A percentile compares a stretch with the other conserved stretches of the same genome.
Conservation (phyloP, 2,888 invertebrate species). For the Agelastica alni region DNA sequence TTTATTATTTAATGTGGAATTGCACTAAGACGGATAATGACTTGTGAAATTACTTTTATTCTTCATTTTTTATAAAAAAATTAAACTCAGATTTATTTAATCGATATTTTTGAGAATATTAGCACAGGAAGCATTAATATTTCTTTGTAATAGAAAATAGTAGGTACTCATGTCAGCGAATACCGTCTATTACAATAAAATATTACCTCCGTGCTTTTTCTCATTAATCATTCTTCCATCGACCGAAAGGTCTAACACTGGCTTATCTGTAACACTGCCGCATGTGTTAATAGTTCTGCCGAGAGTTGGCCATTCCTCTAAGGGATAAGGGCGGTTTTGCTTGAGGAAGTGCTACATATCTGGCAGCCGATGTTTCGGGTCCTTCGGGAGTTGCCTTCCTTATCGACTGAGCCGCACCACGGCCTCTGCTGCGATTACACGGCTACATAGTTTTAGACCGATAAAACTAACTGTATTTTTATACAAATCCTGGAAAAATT, state of each 20-base stretch:
- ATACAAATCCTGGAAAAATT: too few relatives aligned
- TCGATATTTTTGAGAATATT: neutral
- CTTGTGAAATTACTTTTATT: too few relatives aligned
- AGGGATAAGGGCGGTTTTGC: conserved; percentile 49
- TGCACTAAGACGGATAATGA: too few relatives aligned
- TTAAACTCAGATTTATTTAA: too few relatives aligned
- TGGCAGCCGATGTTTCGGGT: conserved; percentile 52
- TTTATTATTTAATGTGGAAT: too few relatives aligned
- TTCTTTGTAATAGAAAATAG: conserved; percentile 1
- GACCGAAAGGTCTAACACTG: conserved; percentile 10
- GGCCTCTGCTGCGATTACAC: conserved; percentile 56
- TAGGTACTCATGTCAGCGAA: conserved; percentile 32
- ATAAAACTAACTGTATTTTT: conserved; percentile 2
- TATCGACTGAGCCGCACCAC: conserved; percentile 52
- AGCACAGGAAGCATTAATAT: neutral
- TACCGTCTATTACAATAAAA: conserved; percentile 47
- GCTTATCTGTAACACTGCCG: conserved; percentile 48
- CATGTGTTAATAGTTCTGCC: conserved; percentile 52
- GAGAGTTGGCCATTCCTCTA: conserved; percentile 45
- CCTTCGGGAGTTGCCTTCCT: conserved; percentile 53
- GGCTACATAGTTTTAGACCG: conserved; percentile 46
- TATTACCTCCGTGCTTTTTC: conserved; percentile 40
- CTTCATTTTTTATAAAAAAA: too few relatives aligned
- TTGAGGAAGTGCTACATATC: conserved; percentile 56
- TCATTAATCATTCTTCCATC: conserved; percentile 45